These are phyloP conservation scores for Drosophila maculinotata DNA, from an alignment of 2,888 invertebrate genomes.

Conservation along the genomic window DNA sequence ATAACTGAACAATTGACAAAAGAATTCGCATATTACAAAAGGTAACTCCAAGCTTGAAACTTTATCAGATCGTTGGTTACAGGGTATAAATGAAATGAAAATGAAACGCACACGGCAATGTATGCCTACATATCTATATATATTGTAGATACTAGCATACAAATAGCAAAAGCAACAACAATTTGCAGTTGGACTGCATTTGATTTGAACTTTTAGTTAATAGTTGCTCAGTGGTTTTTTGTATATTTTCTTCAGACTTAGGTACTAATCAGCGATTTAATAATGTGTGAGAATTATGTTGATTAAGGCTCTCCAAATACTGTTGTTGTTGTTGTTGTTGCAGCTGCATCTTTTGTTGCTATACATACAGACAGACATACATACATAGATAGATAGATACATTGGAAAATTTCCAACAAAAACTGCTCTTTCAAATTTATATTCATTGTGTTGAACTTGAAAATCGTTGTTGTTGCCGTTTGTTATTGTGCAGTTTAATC, in stretches of 20 bases:
- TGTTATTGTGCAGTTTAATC: conserved; percentile 81
- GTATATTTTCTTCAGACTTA: conserved; percentile 20
- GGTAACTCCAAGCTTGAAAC: not conserved
- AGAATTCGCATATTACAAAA: not conserved
- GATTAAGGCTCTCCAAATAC: conserved; percentile 30
- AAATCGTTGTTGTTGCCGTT: conserved; percentile 66
- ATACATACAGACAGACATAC: conserved; percentile 1
- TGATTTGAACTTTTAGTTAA: conserved; percentile 62
- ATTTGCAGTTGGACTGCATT: conserved; percentile 46
- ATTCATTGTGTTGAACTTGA: conserved; percentile 79
- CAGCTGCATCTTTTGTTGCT: conserved; percentile 50
- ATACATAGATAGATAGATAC: not conserved
- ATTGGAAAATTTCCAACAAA: conserved; percentile 72
- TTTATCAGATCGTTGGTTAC: conserved; percentile 10
- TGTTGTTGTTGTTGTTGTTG: too few species aligned
- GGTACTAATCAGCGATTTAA: conserved; percentile 49
- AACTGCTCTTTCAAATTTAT: conserved; percentile 71
- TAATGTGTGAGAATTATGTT: conserved; percentile 72
- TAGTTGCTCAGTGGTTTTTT: conserved; percentile 30
- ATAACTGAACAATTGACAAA: not conserved
- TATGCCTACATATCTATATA: conserved; percentile 12
- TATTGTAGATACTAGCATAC: not conserved
- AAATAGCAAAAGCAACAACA: conserved; percentile 18
- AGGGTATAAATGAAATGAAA: conserved; percentile 50
- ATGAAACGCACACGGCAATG: conserved; percentile 34